Conservation (phyloP, 2,113 vertebrate genomes). For the Ploceus nigricollis region DNA sequence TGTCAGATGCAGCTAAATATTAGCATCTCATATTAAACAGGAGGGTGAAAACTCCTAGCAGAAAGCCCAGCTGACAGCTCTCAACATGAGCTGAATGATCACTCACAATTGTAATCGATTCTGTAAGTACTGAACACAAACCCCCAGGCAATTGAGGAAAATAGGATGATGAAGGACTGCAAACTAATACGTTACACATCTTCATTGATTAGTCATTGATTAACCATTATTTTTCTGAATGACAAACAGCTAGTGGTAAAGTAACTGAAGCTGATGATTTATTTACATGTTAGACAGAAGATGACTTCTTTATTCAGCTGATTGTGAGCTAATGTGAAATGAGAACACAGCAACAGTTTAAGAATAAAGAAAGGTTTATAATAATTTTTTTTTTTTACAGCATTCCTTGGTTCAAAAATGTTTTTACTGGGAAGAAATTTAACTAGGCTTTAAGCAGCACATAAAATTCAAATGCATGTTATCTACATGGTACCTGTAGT, state of each 20-base stretch:
- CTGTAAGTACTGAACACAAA: conserved; percentile 81
- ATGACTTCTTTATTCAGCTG: conserved; percentile 79
- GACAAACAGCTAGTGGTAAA: conserved; percentile 84
- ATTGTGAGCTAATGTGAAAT: conserved; percentile 68
- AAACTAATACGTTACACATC: conserved; percentile 86
- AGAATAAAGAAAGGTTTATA: conserved; percentile 17
- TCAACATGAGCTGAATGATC: conserved; percentile 86
- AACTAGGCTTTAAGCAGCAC: conserved; percentile 39
- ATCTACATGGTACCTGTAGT: not conserved
- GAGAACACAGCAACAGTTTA: conserved; percentile 41
- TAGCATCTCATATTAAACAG: conserved; percentile 72
- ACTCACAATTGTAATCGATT: conserved; percentile 86
- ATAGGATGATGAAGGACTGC: conserved; percentile 83
- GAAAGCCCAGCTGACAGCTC: conserved; percentile 80
- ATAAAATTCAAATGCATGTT: conserved; percentile 22
- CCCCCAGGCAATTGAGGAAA: conserved; percentile 83
- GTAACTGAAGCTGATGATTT: conserved; percentile 85
- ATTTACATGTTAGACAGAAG: conserved; percentile 81
- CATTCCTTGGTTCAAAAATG: not conserved
- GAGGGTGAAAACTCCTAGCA: conserved; percentile 63
- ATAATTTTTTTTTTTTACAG: not conserved
- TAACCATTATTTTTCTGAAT: conserved; percentile 86
- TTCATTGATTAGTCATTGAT: conserved; percentile 87
- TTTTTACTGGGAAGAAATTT: conserved; percentile 40
- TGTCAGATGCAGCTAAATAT: conserved; percentile 76